phyloP scores from a whole-genome alignment of 2,888 invertebrate species.

The Diarsia brunnea region DNA sequence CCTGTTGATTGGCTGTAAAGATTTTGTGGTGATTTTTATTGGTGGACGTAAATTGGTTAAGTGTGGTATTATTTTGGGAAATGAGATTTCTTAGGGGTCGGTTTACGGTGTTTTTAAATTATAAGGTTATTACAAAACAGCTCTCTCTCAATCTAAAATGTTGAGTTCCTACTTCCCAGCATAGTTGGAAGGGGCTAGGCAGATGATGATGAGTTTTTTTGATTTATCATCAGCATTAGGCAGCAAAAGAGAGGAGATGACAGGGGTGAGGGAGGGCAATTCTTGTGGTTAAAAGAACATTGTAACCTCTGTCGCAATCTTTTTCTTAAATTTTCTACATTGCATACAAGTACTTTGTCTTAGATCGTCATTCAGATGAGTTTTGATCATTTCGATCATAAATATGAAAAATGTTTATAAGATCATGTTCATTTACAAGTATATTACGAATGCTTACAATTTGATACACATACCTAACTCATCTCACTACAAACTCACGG shows the following conservation, averaged over 20 bases:
- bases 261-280: neutral
- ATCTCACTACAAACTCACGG: neutral
- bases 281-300: neutral
- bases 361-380: neutral
- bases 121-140: too few species aligned
- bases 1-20: constrained; percentile 30
- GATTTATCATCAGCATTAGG: too few species aligned
- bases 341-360: neutral
- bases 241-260: neutral
- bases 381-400: neutral
- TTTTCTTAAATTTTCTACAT: neutral
- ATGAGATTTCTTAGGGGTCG: neutral
- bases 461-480: neutral
- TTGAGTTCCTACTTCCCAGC: too few species aligned
- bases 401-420: neutral
- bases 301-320: too few species aligned
- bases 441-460: neutral
- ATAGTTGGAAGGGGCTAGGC: too few species aligned
- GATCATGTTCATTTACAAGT: neutral
- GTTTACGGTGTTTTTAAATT: neutral
- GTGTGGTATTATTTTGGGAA: neutral
- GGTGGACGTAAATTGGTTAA: constrained; percentile 13
- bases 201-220: too few species aligned
- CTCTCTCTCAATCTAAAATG: too few species aligned
- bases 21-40: constrained; percentile 24